These are phyloP conservation scores for Setophaga petechia DNA, from an alignment of 2,113 vertebrate species.

Conservation along the genomic window DNA sequence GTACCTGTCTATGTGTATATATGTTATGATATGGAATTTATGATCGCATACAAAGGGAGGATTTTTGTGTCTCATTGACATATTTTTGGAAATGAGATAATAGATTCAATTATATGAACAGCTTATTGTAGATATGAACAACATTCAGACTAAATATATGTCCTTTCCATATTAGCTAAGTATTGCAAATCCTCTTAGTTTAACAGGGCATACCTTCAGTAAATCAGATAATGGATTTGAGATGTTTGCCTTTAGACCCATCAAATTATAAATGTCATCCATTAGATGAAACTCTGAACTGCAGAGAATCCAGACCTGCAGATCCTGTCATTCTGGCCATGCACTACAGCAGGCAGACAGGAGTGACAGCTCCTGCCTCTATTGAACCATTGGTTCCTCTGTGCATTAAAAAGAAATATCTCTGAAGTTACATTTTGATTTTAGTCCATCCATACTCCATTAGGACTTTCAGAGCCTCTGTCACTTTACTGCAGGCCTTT, in stretches of 20 bases:
- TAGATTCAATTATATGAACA: background rate
- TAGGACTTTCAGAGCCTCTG: background rate
- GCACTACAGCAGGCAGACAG: background rate
- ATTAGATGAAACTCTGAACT: background rate
- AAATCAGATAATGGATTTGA: slow-evolving; percentile 14
- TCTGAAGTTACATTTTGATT: background rate
- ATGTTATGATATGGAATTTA: background rate
- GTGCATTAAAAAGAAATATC: background rate
- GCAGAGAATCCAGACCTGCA: background rate
- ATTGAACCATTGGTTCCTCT: background rate
- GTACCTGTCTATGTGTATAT: background rate
- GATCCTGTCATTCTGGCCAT: background rate
- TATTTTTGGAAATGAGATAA: background rate
- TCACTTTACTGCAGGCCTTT: background rate
- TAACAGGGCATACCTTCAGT: background rate
- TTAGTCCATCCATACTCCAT: background rate
- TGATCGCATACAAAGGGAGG: background rate
- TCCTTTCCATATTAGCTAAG: background rate
- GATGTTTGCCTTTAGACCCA: background rate
- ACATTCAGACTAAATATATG: background rate
- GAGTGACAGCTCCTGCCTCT: background rate
- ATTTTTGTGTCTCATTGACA: background rate
- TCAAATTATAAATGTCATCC: background rate
- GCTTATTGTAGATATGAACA: background rate
- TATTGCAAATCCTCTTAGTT: background rate